A percentile compares a stretch with the other conserved stretches of the same genome.
phyloP scores from a whole-genome alignment of 1,140 invertebrate species.

The Drosophila cardini region DNA sequence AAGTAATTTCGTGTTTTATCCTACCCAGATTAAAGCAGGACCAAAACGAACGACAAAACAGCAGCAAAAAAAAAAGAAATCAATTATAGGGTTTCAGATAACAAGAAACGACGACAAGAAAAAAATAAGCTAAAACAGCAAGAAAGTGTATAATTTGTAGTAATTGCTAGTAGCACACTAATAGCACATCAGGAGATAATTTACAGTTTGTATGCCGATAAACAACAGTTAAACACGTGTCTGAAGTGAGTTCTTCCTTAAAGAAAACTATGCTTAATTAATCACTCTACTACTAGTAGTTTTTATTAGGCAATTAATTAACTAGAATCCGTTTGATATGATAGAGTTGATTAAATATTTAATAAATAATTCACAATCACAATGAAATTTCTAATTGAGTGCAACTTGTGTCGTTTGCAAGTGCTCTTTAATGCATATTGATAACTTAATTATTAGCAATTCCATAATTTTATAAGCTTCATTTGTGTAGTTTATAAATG shows the following conservation, averaged over 20 bases:
- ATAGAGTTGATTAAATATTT: background rate
- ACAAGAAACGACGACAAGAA: background rate
- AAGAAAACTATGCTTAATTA: too few relatives aligned
- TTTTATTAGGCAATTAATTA: too few relatives aligned
- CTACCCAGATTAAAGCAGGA: constrained; percentile 22
- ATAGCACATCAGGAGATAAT: constrained; percentile 23
- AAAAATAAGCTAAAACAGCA: background rate
- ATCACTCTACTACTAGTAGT: too few relatives aligned
- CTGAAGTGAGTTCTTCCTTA: background rate
- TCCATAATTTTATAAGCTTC: too few relatives aligned
- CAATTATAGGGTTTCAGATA: constrained; percentile 33
- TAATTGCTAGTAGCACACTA: constrained; percentile 18
- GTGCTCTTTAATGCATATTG: too few relatives aligned
- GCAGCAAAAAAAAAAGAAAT: constrained; percentile 20
- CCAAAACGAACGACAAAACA: constrained; percentile 10
- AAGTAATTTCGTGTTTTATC: constrained; percentile 29
- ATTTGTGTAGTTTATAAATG: too few relatives aligned
- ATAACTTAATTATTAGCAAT: too few relatives aligned
- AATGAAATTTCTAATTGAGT: too few relatives aligned
- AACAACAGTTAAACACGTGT: background rate
- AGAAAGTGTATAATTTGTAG: constrained; percentile 26
- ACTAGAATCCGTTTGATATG: too few relatives aligned
- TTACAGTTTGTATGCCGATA: constrained; percentile 1
- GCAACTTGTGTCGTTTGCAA: background rate
- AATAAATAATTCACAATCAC: background rate